Evolutionary conservation across 2,797 vertebrate genomes (phyloP).

Genomic region (Antennarius maculatus): DNA sequence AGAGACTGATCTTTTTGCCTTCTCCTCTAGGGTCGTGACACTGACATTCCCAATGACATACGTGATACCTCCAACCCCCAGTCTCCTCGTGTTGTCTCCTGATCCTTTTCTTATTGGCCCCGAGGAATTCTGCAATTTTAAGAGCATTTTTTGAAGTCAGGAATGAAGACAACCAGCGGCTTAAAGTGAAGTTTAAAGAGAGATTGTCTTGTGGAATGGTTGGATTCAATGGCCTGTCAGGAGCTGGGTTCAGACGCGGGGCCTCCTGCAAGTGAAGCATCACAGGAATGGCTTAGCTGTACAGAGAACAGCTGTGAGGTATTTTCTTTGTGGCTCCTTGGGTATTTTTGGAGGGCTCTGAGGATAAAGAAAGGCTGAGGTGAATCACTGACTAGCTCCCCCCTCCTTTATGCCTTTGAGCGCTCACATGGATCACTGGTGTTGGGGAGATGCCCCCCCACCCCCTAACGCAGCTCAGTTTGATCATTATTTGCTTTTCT

Average conservation of each 20-base stretch:
- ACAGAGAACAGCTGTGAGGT: slow-evolving; percentile 76
- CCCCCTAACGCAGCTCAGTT: slow-evolving; percentile 21
- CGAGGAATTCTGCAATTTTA: slow-evolving; percentile 36
- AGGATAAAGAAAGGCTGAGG: slow-evolving; percentile 66
- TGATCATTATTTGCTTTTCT: slow-evolving; percentile 45
- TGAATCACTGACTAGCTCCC: slow-evolving; percentile 63
- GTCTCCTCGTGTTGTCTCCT: slow-evolving; percentile 48
- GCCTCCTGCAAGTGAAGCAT: slow-evolving; percentile 46
- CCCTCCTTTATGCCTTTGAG: slow-evolving; percentile 28
- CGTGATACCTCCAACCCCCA: slow-evolving; percentile 69
- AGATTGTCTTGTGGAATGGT: slow-evolving; percentile 17
- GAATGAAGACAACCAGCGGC: slow-evolving; percentile 1
- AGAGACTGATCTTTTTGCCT: slow-evolving; percentile 73
- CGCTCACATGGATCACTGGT: slow-evolving; percentile 50
- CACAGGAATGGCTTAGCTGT: slow-evolving; percentile 60
- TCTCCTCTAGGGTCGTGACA: slow-evolving; percentile 79
- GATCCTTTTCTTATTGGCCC: slow-evolving; percentile 49
- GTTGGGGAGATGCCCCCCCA: slow-evolving; percentile 29
- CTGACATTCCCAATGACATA: slow-evolving; percentile 81
- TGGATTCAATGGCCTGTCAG: slow-evolving; percentile 15
- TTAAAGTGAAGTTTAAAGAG: slow-evolving; percentile 33
- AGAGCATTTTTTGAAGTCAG: slow-evolving; percentile 37
- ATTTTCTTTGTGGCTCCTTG: slow-evolving; percentile 78
- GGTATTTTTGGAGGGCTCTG: slow-evolving; percentile 66
- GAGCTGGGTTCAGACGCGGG: slow-evolving; percentile 23